Evolutionary conservation across 2,113 vertebrate species (phyloP).

Genomic region (Odocoileus virginianus): DNA sequence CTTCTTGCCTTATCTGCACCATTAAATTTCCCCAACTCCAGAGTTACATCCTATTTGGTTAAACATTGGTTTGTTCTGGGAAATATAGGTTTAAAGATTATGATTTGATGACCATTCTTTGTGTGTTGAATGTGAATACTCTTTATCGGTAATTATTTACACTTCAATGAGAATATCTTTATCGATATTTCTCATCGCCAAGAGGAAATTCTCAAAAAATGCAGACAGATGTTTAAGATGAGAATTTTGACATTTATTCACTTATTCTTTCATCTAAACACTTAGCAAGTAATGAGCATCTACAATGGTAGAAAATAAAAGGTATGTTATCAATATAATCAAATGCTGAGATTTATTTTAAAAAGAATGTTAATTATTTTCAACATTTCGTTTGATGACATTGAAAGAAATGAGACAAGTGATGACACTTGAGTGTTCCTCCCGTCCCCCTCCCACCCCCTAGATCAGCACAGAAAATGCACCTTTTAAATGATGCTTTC

Average conservation of each 20-base stretch:
- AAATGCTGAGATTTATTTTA: neutral
- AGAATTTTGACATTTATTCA: conserved; percentile 39
- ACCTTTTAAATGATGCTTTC: neutral
- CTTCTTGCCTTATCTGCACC: neutral
- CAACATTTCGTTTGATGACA: neutral
- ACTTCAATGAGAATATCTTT: neutral
- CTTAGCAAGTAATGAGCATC: neutral
- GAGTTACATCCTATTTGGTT: neutral
- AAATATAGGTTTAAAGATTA: neutral
- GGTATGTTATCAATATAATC: neutral
- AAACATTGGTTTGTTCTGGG: neutral
- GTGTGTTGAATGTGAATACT: neutral
- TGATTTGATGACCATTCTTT: neutral
- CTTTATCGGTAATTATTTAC: neutral
- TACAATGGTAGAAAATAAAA: neutral
- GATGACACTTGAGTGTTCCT: neutral
- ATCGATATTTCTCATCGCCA: neutral
- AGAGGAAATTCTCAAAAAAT: neutral
- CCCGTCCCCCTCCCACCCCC: neutral
- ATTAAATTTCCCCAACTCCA: neutral
- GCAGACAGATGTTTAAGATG: neutral
- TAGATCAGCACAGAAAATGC: neutral
- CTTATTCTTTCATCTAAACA: neutral
- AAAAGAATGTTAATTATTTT: neutral
- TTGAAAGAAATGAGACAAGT: neutral